Conservation (phyloP, 2,888 invertebrate species). For the Ethmia dodecea region DNA sequence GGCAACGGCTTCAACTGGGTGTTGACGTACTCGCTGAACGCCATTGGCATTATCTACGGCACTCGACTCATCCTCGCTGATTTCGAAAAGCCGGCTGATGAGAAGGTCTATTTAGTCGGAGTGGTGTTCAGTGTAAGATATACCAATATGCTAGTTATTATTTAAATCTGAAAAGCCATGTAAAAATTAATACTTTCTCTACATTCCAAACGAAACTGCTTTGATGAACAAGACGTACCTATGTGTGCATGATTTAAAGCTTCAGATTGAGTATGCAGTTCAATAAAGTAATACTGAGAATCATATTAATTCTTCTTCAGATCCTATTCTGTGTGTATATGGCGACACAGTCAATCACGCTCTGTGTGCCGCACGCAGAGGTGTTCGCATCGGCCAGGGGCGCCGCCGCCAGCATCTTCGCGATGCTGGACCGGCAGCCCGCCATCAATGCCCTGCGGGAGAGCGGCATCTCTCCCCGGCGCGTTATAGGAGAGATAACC, state of each 20-base stretch:
- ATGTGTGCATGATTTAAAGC: no score
- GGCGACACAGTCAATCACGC: conserved; percentile 87
- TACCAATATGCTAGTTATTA: no score
- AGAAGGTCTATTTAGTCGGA: conserved; percentile 81
- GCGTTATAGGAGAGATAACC: conserved; percentile 81
- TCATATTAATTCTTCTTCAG: no score
- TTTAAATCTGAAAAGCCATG: no score
- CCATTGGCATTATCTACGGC: conserved; percentile 88
- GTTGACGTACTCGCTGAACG: conserved; percentile 84
- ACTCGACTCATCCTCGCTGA: conserved; percentile 81
- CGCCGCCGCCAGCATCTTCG: conserved; percentile 84
- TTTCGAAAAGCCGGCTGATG: conserved; percentile 71
- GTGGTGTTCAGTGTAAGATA: conserved; percentile 83
- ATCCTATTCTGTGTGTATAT: conserved; percentile 86
- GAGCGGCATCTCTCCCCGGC: conserved; percentile 77
- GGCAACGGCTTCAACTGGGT: conserved; percentile 87
- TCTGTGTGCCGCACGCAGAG: conserved; percentile 85
- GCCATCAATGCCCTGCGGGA: conserved; percentile 82
- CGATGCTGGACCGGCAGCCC: conserved; percentile 83
- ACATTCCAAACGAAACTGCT: no score
- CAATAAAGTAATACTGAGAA: no score
- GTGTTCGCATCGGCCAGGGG: conserved; percentile 84
- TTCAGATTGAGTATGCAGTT: no score
- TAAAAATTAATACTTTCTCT: no score
- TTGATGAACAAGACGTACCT: no score